Base-by-base conservation (phyloP, 2,888 invertebrate genomes). In the Hecatera dysodea region DNA sequence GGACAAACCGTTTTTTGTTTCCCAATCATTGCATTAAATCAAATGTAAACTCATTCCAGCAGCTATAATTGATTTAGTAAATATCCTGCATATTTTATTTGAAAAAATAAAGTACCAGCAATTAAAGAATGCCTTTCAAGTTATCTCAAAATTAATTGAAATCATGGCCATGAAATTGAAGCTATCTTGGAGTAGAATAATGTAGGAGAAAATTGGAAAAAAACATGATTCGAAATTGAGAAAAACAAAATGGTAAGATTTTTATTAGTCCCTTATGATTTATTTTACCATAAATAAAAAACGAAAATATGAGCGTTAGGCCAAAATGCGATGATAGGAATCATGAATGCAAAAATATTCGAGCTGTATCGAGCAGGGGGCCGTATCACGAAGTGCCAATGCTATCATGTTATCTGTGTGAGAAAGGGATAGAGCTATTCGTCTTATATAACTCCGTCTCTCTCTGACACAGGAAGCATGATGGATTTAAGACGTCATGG, bases 141-240 rank as follows among this genome's bases (percentile, higher is more conserved):
- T 80, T 67, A 82, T 76, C 56, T 33, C 8, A 71, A 81, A 85
- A 48, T 74, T 83, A 79, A 84, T 84, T 75, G 48, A 78, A 82
- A 73, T 19, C 67, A 59, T 39, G 17, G 69, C 65, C 78, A 55
- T 79, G 64, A 78, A 81, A 83, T 84, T 83, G 61, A 57, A 72
- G 50, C 29, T 75, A 55, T 52, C 39, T 67, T 55, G 24, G 2
- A 44, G n/a, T 19, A n/a, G 52, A 55, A 57, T 61, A 67, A 55
- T 61, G 68, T 27, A 53, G 36, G 27, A 12, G 42, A 52, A 50
- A 36, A 44, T 55, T 61, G n/a, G 8, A 27, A 4, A n/a, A 27
- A 44, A 60, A 55, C 27, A 55, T 70, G 62, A 50, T 67, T 69
- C 69, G 24, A 39, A 65, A 63, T 55, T 60, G 29, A 46, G 11